Base-by-base conservation (phyloP, 2,113 vertebrate genomes). In the Malaclemys terrapin region DNA sequence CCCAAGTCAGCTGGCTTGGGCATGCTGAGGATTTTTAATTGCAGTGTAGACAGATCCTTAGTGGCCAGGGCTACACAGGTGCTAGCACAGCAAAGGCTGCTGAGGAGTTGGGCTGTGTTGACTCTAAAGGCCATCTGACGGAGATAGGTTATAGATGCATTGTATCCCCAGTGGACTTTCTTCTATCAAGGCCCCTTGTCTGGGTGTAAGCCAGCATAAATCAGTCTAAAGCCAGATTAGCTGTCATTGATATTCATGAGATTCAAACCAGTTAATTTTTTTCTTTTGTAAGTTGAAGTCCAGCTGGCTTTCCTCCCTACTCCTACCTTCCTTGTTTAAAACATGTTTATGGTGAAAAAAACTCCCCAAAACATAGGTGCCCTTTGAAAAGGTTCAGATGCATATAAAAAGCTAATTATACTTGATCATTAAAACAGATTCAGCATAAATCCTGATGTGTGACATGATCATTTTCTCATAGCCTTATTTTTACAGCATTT, bases 341-440 rank as follows among this genome's bases (percentile, higher is more conserved):
- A 11, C 19, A 8, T 56, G 89, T 69, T 49, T 87, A n/a, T 80
- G 2, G 50, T 14, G 14, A 50, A 4, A 49, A 65, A 24, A 88
- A 92, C 45, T 8, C 45, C 45, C 45, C 69, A 92, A n/a, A 62
- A 31, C 22, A 62, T n/a, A 20, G 75, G 19, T 38, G 69, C 4
- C 5, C 38, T 89, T 94, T 94, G 91, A 93, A 92, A 72, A 91
- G 29, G 89, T 42, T 6, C 19, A 82, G 52, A 80, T 38, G 25
- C 72, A 79, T 84, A 82, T 17, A 27, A 96, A 89, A 49, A 84
- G 62, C 69, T 88, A 96, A 96, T 96, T 94, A 95, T 8, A 62
- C 1, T 0, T 89, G 87, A 96, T 88, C 42, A 94, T 75, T 88
- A 75, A 91, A 94, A 54, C 50, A 94, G 82, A 90, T 78, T 93